Percentiles rank a stretch among this genome's conserved stretches.
Evolutionary conservation across 2,888 invertebrate genomes (phyloP).

Genomic region (Rhagium mordax): DNA sequence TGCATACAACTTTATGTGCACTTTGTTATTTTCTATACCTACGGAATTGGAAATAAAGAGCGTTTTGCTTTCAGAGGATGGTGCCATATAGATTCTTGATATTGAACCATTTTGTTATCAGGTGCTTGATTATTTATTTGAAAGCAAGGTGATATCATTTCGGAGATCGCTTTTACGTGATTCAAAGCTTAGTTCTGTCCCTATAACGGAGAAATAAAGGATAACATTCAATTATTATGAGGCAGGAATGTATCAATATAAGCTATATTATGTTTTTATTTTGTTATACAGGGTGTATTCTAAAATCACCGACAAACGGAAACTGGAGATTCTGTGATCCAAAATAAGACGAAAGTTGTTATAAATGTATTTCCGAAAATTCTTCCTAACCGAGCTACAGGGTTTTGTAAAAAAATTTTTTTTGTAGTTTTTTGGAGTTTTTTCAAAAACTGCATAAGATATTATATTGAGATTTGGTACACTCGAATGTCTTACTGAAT

Average conservation of each 20-base stretch:
- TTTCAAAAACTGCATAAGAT: no score
- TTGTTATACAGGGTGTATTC: background rate
- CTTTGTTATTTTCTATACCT: conserved; percentile 45
- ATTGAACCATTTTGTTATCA: conserved; percentile 10
- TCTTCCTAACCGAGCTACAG: no score
- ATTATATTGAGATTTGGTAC: no score
- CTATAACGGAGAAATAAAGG: background rate
- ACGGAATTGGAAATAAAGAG: conserved; percentile 1
- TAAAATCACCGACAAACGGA: no score
- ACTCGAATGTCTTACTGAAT: no score
- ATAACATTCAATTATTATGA: background rate
- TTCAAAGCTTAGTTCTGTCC: background rate
- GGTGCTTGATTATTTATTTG: conserved; percentile 11
- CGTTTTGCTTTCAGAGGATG: background rate
- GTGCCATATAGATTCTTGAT: conserved; percentile 7
- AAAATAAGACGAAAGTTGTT: no score
- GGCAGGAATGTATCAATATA: background rate
- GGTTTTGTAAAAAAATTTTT: no score
- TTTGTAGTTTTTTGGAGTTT: no score
- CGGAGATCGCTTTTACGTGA: conserved; percentile 8
- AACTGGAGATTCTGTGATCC: no score
- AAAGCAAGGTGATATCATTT: conserved; percentile 10
- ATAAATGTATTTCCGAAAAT: no score
- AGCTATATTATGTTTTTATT: background rate
- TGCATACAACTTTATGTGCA: conserved; percentile 45